Evolutionary conservation across 2,113 vertebrate genomes (phyloP), one percentile per base, ranked within the genome.

Genomic region (Riparia riparia): DNA sequence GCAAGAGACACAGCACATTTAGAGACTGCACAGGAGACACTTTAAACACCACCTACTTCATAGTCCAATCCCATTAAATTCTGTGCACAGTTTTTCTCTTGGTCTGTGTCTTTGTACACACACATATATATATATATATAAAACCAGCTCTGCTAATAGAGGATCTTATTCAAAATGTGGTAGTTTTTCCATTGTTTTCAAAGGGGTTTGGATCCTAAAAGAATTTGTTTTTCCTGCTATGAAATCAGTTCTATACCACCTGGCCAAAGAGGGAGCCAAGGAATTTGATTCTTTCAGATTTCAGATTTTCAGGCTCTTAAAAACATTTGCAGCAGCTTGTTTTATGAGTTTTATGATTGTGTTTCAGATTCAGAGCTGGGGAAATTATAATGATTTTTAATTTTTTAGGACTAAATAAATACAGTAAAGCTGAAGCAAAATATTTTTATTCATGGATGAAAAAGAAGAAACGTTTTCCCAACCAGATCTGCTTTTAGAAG

Each of bases 371-470:
- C 31, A 54, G 22, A 61, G 6, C 20, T 58, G 73, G 26, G 54
- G 26, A 76, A 86, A 65, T 9, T 9, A 13, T 41, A 44, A 58
- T 39, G 2, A 25, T 54, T 45, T 88, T 56, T 6, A 57, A 22
- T 21, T 68, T 34, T 80, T 89, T 26, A 74, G 9, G 29, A 19
- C 5, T 60, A 64, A 88, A 82, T 28, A 79, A 58, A 47, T 24
- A 31, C 0, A 2, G 8, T 28, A 47, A 76, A 39, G 6, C 3
- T 9, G 9, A 65, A 5, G 9, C 1, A 7, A 92, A 71, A 37
- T 15, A 74, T 54, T 92, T 85, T 76, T 64, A 9, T 74, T 34
- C 10, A 21, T 45, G 24, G 4, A 56, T 41, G 5, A 15, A 57
- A 54, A 63, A 41, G n/a, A 24, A 49, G 4, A 24, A 32, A 34